A percentile compares a stretch with the other conserved stretches of the same genome.
Conservation (phyloP, 2,113 vertebrate species). For the Callopanchax toddi region DNA sequence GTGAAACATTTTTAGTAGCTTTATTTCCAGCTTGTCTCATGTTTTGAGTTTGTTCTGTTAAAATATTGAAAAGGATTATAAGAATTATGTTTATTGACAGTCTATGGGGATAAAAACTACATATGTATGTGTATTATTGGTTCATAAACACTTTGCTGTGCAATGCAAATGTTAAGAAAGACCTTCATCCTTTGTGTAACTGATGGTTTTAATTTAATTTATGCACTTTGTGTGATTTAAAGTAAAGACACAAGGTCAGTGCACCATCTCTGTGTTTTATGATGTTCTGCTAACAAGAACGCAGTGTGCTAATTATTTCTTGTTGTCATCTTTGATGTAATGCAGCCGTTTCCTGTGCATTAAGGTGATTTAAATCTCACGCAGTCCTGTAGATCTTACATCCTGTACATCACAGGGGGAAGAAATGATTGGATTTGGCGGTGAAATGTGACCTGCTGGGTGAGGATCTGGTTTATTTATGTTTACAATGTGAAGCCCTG, state of each 20-base stretch:
- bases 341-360: not conserved
- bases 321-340: not conserved
- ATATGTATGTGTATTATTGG: too few species aligned
- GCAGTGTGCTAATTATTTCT: conserved; percentile 2
- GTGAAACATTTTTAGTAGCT: not conserved
- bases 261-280: not conserved
- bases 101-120: too few species aligned
- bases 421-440: not conserved
- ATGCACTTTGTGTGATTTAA: conserved; percentile 11
- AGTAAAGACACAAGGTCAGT: not conserved
- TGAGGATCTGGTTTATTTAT: conserved; percentile 33
- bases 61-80: too few species aligned
- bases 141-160: too few species aligned
- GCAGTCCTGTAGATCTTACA: not conserved
- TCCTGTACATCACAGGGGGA: not conserved
- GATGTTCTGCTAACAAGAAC: not conserved
- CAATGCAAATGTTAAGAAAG: too few species aligned
- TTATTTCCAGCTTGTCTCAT: too few species aligned
- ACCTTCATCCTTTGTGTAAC: not conserved
- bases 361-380: not conserved
- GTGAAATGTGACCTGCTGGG: conserved; percentile 10
- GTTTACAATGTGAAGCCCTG: conserved; percentile 14
- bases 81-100: too few species aligned
- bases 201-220: not conserved
- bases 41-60: not conserved